Percentiles rank a stretch among this genome's conserved stretches.
Evolutionary conservation across 2,113 vertebrate genomes (phyloP).

Genomic region (Gavia stellata): DNA sequence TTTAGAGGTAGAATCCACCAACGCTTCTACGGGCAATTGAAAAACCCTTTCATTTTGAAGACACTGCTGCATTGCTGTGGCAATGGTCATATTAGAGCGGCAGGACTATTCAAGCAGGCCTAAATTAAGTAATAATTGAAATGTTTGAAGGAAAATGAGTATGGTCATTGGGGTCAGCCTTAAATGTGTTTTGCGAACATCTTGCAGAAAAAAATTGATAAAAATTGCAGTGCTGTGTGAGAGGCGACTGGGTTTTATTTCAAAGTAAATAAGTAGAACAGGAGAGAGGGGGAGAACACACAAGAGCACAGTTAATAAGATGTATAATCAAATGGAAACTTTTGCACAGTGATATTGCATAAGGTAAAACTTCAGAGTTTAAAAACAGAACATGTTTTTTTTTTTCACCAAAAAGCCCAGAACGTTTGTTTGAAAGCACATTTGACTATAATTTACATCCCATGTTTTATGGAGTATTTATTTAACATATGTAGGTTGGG

Average conservation of each 20-base stretch:
- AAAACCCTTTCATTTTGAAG: background rate
- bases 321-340: background rate
- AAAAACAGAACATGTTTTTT: background rate
- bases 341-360: background rate
- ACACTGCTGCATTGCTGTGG: background rate
- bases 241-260: background rate
- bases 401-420: background rate
- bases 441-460: background rate
- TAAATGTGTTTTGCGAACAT: background rate
- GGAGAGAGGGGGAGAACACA: background rate
- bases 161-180: background rate
- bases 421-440: background rate
- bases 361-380: background rate
- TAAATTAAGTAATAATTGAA: constrained; percentile 22
- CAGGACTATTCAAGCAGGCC: background rate
- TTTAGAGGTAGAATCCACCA: background rate
- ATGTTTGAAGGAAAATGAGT: constrained; percentile 39
- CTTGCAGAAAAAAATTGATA: background rate
- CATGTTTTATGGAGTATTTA: background rate
- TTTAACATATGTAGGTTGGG: background rate
- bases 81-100: background rate
- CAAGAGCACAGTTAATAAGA: background rate
- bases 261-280: background rate
- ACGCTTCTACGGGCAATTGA: background rate
- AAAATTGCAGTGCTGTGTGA: background rate